phyloP scores from a whole-genome alignment of 2,888 invertebrate species.

The Scotopteryx bipunctaria region DNA sequence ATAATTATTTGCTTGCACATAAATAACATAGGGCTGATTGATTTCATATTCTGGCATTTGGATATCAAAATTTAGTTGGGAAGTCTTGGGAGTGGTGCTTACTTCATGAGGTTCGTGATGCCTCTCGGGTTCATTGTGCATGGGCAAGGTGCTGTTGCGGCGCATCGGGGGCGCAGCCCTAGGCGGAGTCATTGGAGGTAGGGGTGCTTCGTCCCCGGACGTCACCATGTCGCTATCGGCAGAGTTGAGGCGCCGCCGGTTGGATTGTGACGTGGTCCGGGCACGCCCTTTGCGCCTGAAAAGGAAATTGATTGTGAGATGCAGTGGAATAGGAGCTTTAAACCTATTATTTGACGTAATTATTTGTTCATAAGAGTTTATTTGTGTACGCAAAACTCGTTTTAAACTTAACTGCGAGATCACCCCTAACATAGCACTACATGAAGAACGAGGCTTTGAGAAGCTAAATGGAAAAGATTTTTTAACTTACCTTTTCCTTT shows the following conservation, averaged over 20 bases:
- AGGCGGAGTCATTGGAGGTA: constrained; percentile 73
- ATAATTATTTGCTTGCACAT: not conserved
- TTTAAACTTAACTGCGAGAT: too few species aligned
- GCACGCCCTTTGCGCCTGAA: constrained; percentile 86
- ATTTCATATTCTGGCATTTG: too few species aligned
- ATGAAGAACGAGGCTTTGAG: too few species aligned
- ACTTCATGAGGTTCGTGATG: constrained; percentile 21
- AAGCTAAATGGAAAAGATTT: not conserved
- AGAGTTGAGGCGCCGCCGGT: constrained; percentile 88
- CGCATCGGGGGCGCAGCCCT: constrained; percentile 39
- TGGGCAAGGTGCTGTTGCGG: constrained; percentile 37
- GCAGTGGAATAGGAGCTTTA: too few species aligned
- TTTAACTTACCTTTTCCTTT: constrained; percentile 65
- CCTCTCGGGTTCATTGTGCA: constrained; percentile 18
- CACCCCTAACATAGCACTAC: too few species aligned
- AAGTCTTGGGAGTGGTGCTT: too few species aligned
- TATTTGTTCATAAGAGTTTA: too few species aligned
- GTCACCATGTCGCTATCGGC: constrained; percentile 90
- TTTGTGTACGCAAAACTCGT: too few species aligned
- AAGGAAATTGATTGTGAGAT: too few species aligned
- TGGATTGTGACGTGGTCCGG: constrained; percentile 84
- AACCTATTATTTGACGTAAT: too few species aligned
- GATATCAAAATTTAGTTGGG: too few species aligned
- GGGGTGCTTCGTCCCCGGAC: constrained; percentile 87
- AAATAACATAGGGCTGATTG: too few species aligned